Percentiles rank a stretch among this genome's conserved stretches.
Evolutionary conservation across 2,797 vertebrate species (phyloP).

Genomic region (Tragelaphus oryx): DNA sequence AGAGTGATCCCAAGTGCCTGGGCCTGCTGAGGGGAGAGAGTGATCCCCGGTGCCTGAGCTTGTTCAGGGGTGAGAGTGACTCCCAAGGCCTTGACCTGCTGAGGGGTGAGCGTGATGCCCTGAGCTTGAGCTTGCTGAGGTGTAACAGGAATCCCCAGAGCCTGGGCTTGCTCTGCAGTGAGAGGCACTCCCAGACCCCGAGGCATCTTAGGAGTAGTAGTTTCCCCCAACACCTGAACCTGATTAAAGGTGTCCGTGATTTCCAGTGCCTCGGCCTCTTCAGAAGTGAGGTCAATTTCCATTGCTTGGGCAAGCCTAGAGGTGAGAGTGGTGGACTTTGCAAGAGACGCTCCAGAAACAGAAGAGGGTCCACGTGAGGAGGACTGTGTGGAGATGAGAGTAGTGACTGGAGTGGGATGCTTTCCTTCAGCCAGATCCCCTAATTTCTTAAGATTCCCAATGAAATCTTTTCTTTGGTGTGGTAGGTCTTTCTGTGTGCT

Average conservation of each 20-base stretch:
- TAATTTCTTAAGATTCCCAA: not conserved
- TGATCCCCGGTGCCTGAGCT: not conserved
- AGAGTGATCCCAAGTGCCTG: not conserved
- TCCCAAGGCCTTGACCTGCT: not conserved
- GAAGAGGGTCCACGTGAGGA: not conserved
- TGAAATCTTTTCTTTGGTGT: not conserved
- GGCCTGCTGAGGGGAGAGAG: not conserved
- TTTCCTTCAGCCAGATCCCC: not conserved
- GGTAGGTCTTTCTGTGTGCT: not conserved
- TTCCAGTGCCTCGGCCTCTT: not conserved
- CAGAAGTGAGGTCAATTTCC: not conserved
- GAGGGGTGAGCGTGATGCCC: not conserved
- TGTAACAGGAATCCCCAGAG: not conserved
- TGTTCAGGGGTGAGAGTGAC: not conserved
- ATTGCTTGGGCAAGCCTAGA: not conserved
- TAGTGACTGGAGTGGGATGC: not conserved
- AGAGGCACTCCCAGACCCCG: not conserved
- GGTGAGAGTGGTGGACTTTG: not conserved
- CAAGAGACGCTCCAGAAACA: not conserved
- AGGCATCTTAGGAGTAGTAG: not conserved
- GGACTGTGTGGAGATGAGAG: not conserved
- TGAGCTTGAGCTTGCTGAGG: not conserved
- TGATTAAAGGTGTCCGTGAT: not conserved
- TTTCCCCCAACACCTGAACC: not conserved
- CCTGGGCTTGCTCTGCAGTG: not conserved